These are phyloP conservation scores for Campylomormyrus tamandua DNA, from an alignment of 2,113 vertebrate genomes.

Conservation along the genomic window DNA sequence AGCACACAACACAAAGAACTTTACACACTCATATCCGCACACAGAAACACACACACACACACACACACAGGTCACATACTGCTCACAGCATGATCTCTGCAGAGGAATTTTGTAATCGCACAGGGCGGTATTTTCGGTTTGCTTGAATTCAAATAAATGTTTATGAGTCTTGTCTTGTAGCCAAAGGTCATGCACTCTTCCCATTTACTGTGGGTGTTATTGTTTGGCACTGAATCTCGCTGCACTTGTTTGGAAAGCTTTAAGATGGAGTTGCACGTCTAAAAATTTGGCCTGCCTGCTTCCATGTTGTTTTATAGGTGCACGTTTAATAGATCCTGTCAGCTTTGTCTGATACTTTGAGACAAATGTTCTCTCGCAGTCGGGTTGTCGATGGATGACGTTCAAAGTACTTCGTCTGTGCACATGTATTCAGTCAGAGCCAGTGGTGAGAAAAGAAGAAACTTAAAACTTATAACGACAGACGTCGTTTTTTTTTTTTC, in stretches of 20 bases:
- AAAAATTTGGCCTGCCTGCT: neutral
- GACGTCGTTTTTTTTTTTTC: neutral
- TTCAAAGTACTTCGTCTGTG: neutral
- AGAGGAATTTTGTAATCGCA: conserved; percentile 31
- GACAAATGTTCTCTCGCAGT: neutral
- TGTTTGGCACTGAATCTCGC: neutral
- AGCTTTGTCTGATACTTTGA: neutral
- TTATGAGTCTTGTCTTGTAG: conserved; percentile 52
- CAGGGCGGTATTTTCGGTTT: conserved; percentile 49
- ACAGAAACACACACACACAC: neutral
- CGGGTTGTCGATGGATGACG: neutral
- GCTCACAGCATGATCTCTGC: neutral
- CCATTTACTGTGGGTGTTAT: conserved; percentile 20
- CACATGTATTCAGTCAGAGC: neutral
- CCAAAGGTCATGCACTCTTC: conserved; percentile 45
- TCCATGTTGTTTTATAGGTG: neutral
- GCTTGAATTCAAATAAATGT: conserved; percentile 44
- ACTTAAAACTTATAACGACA: neutral
- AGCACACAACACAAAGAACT: too few relatives aligned
- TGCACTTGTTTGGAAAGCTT: conserved; percentile 14
- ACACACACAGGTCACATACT: conserved; percentile 1
- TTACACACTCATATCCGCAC: too few relatives aligned
- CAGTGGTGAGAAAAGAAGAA: neutral
- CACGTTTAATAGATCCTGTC: neutral
- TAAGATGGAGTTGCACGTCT: neutral